These are phyloP conservation scores for Drosophila flavopinicola DNA, from an alignment of 2,888 invertebrate genomes.

Conservation along the genomic window DNA sequence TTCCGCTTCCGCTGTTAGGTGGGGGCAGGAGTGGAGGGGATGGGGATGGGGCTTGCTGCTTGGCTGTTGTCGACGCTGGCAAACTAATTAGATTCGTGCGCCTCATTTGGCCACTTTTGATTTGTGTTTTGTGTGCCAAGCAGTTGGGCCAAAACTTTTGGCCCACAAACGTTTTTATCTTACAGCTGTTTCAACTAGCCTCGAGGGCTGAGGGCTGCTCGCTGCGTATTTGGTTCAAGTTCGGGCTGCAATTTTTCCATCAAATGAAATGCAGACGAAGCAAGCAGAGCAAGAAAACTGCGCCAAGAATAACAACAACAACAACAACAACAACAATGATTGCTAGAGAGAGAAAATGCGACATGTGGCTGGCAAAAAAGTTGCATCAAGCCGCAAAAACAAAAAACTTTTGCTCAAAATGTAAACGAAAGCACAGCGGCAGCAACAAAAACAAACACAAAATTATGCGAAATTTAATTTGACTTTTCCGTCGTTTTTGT, in stretches of 20 bases:
- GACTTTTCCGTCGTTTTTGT: conserved; percentile 62
- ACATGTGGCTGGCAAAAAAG: conserved; percentile 76
- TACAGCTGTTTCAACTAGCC: conserved; percentile 20
- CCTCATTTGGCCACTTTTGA: conserved; percentile 74
- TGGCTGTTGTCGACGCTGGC: conserved; percentile 33
- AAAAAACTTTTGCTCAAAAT: conserved; percentile 66
- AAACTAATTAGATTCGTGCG: conserved; percentile 77
- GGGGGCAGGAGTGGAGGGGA: not conserved
- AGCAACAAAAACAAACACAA: conserved; percentile 48
- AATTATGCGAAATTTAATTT: conserved; percentile 80
- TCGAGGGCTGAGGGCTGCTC: not conserved
- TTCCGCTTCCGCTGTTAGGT: conserved; percentile 64
- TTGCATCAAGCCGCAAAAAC: conserved; percentile 76
- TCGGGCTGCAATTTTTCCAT: conserved; percentile 69
- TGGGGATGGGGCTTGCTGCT: not conserved
- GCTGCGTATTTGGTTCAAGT: conserved; percentile 76
- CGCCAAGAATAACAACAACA: conserved; percentile 64
- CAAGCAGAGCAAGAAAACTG: conserved; percentile 57
- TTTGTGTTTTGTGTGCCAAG: conserved; percentile 54
- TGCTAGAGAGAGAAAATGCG: conserved; percentile 63
- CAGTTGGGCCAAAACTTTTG: conserved; percentile 46
- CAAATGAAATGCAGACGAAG: conserved; percentile 63
- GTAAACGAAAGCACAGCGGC: conserved; percentile 53
- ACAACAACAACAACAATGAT: conserved; percentile 58
- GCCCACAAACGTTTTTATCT: conserved; percentile 47